These are phyloP conservation scores for Anagrus nilaparvatae DNA, from an alignment of 1,140 invertebrate genomes.

Conservation along the genomic window DNA sequence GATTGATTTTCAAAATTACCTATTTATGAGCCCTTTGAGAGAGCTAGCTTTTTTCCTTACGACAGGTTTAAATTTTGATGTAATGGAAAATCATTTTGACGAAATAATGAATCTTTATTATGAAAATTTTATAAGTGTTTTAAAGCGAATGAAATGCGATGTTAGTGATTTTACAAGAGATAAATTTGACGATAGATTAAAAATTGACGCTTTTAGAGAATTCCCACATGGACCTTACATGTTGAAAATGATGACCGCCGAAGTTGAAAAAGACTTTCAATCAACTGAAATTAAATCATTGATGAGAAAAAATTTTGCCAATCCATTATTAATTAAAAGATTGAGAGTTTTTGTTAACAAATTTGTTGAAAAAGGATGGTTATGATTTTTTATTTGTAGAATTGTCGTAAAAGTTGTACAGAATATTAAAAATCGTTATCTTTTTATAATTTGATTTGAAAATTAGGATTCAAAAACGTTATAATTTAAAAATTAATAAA, in stretches of 20 bases:
- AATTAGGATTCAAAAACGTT: too few relatives aligned
- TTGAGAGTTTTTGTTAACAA: conserved; percentile 12
- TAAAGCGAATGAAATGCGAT: conserved; percentile 27
- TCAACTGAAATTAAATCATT: conserved; percentile 4
- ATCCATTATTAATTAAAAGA: conserved; percentile 8
- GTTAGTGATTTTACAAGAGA: conserved; percentile 18
- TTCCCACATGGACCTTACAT: conserved; percentile 30
- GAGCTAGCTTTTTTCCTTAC: conserved; percentile 50
- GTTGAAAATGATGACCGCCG: conserved; percentile 28
- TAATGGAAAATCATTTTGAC: conserved; percentile 38
- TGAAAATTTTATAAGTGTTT: conserved; percentile 34
- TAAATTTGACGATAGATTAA: conserved; percentile 21
- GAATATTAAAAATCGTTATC: too few relatives aligned
- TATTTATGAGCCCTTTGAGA: conserved; percentile 42
- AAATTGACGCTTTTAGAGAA: conserved; percentile 19
- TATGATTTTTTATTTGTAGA: too few relatives aligned
- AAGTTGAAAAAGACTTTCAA: conserved; percentile 15
- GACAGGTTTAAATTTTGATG: conserved; percentile 39
- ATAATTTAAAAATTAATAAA: too few relatives aligned
- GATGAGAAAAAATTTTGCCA: background rate
- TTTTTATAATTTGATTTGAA: too few relatives aligned
- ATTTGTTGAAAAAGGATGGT: conserved; percentile 13
- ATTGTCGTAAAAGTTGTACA: too few relatives aligned
- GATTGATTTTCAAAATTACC: conserved; percentile 52
- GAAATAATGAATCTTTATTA: conserved; percentile 44